These are phyloP conservation scores for Paramormyrops kingsleyae DNA, from an alignment of 2,113 vertebrate species.

Conservation along the genomic window DNA sequence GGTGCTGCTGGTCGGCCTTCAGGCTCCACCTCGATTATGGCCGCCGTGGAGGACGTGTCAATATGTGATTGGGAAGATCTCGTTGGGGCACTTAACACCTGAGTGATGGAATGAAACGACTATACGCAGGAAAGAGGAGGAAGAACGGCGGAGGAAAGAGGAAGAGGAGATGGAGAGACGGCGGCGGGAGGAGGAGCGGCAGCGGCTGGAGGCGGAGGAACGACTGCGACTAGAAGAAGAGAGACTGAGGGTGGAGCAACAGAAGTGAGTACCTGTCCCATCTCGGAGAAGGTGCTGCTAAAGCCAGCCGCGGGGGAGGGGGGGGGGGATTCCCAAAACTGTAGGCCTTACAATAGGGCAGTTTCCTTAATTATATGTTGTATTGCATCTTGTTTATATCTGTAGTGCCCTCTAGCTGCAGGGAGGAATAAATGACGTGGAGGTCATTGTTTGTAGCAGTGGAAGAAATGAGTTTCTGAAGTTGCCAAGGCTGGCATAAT, in stretches of 20 bases:
- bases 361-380: not conserved
- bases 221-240: conserved; percentile 82
- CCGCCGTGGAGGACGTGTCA: not conserved
- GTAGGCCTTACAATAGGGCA: not conserved
- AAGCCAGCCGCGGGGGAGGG: not conserved
- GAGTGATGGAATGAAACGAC: not conserved
- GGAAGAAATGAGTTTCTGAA: not conserved
- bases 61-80: not conserved
- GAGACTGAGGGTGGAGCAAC: conserved; percentile 84
- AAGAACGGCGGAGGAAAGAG: conserved; percentile 75
- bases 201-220: conserved; percentile 82
- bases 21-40: not conserved
- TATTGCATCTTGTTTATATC: not conserved
- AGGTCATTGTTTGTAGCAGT: not conserved
- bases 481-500: not conserved
- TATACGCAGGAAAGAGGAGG: conserved; percentile 78
- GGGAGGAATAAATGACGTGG: not conserved
- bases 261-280: conserved; percentile 71
- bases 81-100: not conserved
- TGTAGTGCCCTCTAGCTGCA: not conserved
- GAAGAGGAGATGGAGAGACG: conserved; percentile 82
- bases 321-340: not conserved
- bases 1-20: conserved; percentile 54
- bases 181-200: conserved; percentile 79
- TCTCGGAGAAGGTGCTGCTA: not conserved